Percentiles rank a stretch among this genome's conserved stretches.
phyloP scores from a whole-genome alignment of 2,888 invertebrate genomes.

The Heterodera filipjevi region DNA sequence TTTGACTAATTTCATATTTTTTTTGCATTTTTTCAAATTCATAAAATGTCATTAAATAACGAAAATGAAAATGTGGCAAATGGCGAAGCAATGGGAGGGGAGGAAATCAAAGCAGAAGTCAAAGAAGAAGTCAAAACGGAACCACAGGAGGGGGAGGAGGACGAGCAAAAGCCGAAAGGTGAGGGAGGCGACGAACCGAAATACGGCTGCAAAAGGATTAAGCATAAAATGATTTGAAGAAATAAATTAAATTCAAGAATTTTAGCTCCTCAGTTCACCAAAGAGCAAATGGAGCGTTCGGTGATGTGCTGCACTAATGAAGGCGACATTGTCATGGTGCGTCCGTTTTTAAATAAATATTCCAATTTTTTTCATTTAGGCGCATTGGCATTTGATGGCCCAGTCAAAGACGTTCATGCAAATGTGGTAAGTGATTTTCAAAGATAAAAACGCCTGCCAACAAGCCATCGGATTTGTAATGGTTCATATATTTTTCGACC shows the following conservation, averaged over 20 bases:
- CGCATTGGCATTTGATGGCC: constrained; percentile 18
- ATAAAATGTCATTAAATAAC: not conserved
- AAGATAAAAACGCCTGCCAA: too few relatives aligned
- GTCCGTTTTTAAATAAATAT: not conserved
- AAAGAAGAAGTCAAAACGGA: not conserved
- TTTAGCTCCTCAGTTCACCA: constrained; percentile 10
- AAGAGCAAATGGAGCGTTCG: constrained; percentile 24
- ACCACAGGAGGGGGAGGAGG: not conserved
- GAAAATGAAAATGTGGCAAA: not conserved
- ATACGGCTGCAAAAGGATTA: not conserved
- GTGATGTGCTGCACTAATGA: constrained; percentile 6
- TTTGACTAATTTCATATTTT: not conserved
- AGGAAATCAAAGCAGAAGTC: not conserved
- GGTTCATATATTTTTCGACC: too few relatives aligned
- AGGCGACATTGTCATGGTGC: constrained; percentile 2
- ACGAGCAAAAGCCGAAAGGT: not conserved
- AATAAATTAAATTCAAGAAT: not conserved
- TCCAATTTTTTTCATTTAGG: not conserved
- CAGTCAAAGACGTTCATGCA: not conserved
- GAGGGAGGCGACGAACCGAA: too few relatives aligned
- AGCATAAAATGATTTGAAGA: not conserved
- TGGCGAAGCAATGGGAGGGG: not conserved
- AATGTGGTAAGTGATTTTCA: constrained; percentile 11
- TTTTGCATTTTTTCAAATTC: not conserved
- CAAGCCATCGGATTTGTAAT: too few relatives aligned